Conservation (phyloP, 2,113 vertebrate species). For the Brienomyrus brachyistius region DNA sequence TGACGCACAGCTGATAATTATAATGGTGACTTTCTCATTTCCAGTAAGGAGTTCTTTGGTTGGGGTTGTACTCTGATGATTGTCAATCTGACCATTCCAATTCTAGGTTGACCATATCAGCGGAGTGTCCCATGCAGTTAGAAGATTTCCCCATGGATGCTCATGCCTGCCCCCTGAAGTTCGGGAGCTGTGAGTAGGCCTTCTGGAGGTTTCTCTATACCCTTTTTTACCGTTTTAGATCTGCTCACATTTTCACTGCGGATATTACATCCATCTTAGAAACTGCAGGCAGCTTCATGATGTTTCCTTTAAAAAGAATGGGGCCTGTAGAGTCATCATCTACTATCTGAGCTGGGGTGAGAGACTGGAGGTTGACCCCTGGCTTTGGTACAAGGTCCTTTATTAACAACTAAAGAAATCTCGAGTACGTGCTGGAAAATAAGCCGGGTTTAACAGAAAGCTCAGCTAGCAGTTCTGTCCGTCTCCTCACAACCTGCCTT, state of each 20-base stretch:
- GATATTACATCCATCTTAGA: neutral
- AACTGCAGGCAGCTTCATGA: neutral
- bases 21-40: neutral
- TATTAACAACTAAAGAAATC: neutral
- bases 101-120: conserved; percentile 86
- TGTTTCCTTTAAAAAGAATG: neutral
- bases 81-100: conserved; percentile 23
- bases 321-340: neutral
- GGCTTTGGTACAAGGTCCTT: neutral
- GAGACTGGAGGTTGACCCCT: neutral
- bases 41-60: neutral
- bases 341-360: neutral
- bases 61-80: neutral
- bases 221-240: neutral
- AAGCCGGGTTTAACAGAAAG: neutral
- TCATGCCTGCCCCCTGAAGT: conserved; percentile 93
- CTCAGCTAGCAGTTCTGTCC: neutral
- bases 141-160: conserved; percentile 98
- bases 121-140: conserved; percentile 95
- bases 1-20: neutral
- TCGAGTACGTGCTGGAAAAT: neutral
- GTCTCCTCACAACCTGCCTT: neutral
- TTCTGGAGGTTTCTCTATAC: neutral
- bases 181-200: conserved; percentile 90
- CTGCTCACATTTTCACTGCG: neutral